Evolutionary conservation across 2,888 invertebrate genomes (phyloP).

Genomic region (Blastobasis lacticolella): DNA sequence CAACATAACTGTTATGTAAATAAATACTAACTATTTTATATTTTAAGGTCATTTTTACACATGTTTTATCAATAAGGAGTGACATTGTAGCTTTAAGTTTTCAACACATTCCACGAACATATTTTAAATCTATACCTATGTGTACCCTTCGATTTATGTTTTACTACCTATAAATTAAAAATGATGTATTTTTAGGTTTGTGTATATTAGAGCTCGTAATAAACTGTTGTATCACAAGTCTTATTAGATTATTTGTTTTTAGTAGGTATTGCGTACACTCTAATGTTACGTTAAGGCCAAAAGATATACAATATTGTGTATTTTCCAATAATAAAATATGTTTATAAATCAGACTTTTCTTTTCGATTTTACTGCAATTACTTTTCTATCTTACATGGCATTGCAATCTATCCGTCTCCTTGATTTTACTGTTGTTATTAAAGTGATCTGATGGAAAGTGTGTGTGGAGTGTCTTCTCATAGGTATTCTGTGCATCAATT

Average conservation of each 20-base stretch:
- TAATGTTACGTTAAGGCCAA: conserved; percentile 69
- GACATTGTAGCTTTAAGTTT: conserved; percentile 54
- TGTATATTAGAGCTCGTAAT: conserved; percentile 47
- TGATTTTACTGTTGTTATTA: too few species aligned
- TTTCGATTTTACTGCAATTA: not conserved
- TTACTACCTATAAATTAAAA: conserved; percentile 8
- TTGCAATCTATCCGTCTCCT: too few species aligned
- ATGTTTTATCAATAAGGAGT: conserved; percentile 29
- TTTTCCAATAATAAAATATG: conserved; percentile 27
- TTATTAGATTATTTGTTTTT: conserved; percentile 23
- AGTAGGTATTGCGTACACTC: conserved; percentile 59
- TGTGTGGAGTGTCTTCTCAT: too few species aligned
- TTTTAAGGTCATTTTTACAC: conserved; percentile 15
- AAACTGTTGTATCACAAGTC: conserved; percentile 66
- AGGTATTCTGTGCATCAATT: too few species aligned
- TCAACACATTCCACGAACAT: conserved; percentile 56
- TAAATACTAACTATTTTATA: conserved; percentile 21
- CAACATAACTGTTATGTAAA: conserved; percentile 27
- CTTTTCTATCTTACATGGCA: too few species aligned
- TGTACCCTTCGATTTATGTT: conserved; percentile 22
- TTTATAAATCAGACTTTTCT: not conserved
- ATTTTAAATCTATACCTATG: conserved; percentile 40
- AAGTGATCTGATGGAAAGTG: too few species aligned
- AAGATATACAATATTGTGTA: conserved; percentile 71
- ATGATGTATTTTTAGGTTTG: conserved; percentile 31